A percentile compares a stretch with the other conserved stretches of the same genome.
phyloP scores from a whole-genome alignment of 1,140 invertebrate genomes.

The Drosophila bifasciata region DNA sequence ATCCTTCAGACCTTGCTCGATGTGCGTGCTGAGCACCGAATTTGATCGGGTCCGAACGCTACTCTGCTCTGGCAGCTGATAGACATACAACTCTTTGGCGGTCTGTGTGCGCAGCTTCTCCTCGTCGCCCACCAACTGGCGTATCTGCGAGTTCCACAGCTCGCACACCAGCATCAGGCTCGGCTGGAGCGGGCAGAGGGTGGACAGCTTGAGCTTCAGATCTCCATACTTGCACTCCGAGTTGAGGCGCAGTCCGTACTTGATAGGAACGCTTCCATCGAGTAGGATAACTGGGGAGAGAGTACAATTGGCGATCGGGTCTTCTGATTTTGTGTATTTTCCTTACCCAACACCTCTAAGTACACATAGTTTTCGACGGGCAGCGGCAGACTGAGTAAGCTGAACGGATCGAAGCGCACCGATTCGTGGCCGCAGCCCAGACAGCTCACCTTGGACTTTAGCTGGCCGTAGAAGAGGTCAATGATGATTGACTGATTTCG shows the following conservation, averaged over 20 bases:
- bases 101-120: slow-evolving; percentile 78
- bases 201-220: slow-evolving; percentile 89
- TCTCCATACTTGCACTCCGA: slow-evolving; percentile 91
- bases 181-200: slow-evolving; percentile 87
- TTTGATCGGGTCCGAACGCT: slow-evolving; percentile 62
- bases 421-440: slow-evolving; percentile 91
- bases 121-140: slow-evolving; percentile 84
- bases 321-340: slow-evolving; percentile 16
- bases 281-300: slow-evolving; percentile 87
- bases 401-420: slow-evolving; percentile 95
- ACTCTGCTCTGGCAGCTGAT: slow-evolving; percentile 81
- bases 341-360: slow-evolving; percentile 89
- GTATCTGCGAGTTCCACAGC: slow-evolving; percentile 88
- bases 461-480: slow-evolving; percentile 95
- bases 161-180: slow-evolving; percentile 89
- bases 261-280: slow-evolving; percentile 91
- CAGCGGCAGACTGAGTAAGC: slow-evolving; percentile 92
- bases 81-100: slow-evolving; percentile 81
- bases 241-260: slow-evolving; percentile 92
- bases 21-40: slow-evolving; percentile 74
- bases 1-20: slow-evolving; percentile 81
- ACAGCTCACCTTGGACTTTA: slow-evolving; percentile 93
- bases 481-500: slow-evolving; percentile 93
- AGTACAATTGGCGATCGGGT: background rate
- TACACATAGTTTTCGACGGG: slow-evolving; percentile 92